Evolutionary conservation across 2,888 invertebrate species (phyloP).

Genomic region (Eristalis arbustorum): DNA sequence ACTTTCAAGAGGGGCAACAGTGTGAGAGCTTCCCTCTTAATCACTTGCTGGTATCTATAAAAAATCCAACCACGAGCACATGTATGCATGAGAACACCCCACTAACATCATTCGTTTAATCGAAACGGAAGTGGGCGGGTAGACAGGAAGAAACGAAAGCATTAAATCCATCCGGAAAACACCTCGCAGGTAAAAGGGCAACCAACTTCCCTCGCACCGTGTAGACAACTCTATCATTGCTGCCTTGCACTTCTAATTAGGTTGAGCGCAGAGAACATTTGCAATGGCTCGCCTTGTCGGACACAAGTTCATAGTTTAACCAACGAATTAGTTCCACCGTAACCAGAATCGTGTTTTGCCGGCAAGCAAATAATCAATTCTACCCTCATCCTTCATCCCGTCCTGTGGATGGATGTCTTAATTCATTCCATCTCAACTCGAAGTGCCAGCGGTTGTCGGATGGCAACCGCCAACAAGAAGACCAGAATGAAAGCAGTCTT

Average conservation of each 20-base stretch:
- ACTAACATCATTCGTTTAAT: neutral
- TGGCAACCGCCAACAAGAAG: neutral
- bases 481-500: conserved; percentile 20
- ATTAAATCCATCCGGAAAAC: conserved; percentile 5
- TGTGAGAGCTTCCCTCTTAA: neutral
- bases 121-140: neutral
- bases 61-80: neutral
- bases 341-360: conserved; percentile 56
- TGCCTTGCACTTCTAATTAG: conserved; percentile 54
- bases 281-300: neutral
- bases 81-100: neutral
- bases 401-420: conserved; percentile 38
- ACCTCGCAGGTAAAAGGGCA: conserved; percentile 21
- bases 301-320: conserved; percentile 36
- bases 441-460: conserved; percentile 4
- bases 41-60: neutral
- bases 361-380: conserved; percentile 65
- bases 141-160: neutral
- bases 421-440: conserved; percentile 48
- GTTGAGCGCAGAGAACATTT: conserved; percentile 31
- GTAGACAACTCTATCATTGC: neutral
- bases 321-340: conserved; percentile 52
- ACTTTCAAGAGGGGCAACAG: neutral
- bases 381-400: conserved; percentile 49
- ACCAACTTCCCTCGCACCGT: neutral